Evolutionary conservation across 1,140 invertebrate species (phyloP).

Genomic region (Acromyrmex echinatior): DNA sequence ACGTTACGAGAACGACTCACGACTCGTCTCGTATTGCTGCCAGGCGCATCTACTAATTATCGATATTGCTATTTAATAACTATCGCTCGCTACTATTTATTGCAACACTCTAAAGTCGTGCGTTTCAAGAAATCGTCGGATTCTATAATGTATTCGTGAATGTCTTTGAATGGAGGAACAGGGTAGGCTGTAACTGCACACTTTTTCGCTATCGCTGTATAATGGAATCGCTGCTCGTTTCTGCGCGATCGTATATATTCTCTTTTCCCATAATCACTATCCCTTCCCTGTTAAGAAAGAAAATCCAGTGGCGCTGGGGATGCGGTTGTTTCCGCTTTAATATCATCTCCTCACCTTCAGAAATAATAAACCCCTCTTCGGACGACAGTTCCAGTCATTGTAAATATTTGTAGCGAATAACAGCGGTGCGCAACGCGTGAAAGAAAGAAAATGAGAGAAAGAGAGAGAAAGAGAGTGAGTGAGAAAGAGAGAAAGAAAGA

Average conservation of each 20-base stretch:
- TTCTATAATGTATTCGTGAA: slow-evolving; percentile 73
- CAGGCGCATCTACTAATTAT: slow-evolving; percentile 66
- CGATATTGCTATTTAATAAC: slow-evolving; percentile 71
- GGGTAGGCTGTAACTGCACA: slow-evolving; percentile 84
- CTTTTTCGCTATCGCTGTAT: slow-evolving; percentile 79
- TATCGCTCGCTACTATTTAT: slow-evolving; percentile 73
- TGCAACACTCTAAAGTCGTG: slow-evolving; percentile 54
- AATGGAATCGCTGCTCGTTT: slow-evolving; percentile 50
- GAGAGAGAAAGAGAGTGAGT: background rate
- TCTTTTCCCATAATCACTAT: background rate
- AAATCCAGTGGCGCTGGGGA: slow-evolving; percentile 13
- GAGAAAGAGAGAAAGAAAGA: background rate
- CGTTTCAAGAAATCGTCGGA: slow-evolving; percentile 72
- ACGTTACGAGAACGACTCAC: background rate
- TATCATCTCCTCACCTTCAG: slow-evolving; percentile 3
- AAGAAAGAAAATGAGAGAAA: background rate
- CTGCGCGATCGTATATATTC: slow-evolving; percentile 27
- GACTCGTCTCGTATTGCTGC: slow-evolving; percentile 36
- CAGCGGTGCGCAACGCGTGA: slow-evolving; percentile 79
- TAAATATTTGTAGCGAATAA: slow-evolving; percentile 83
- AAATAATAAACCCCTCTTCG: slow-evolving; percentile 48
- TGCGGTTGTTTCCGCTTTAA: slow-evolving; percentile 29
- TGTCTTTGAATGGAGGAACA: slow-evolving; percentile 85
- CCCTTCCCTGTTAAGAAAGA: background rate
- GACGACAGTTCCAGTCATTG: slow-evolving; percentile 74